Evolutionary conservation across 1,140 invertebrate genomes (phyloP), one percentile per base, ranked within the genome.

Genomic region (Aradophagus sp.): DNA sequence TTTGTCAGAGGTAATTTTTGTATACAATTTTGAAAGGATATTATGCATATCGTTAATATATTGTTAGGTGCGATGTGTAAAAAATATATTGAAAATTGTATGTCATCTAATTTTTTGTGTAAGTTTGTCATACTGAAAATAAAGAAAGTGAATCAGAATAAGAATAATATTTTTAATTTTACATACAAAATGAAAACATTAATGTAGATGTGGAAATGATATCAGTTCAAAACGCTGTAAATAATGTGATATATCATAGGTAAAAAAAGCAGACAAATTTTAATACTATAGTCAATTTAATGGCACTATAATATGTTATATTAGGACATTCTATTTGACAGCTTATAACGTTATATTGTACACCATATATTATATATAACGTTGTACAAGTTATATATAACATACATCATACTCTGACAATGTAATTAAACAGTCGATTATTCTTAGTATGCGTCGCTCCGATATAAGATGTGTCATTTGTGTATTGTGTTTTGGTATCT

Each of bases 291-390:
- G 72, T 74, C 26, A 76, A 73, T 78, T 78, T 79, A 80, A 82
- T 84, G 78, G 80, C 77, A 80, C 79, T 83, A 83, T 84, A 74
- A 78, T 82, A 77, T 78, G 81, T 79, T 77, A 78, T 82, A 74
- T 81, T 80, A 79, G 76, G 80, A 82, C 79, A 84, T 80, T 77
- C 77, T 83, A 82, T 80, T 76, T 80, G 79, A 83, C 80, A 84
- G 77, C 77, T 83, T 84, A 82, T 77, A 80, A 75, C 48, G 53
- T 75, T 78, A 76, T 69, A 52, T 59, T 76, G 75, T 78, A 75
- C 74, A 77, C 65, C 53, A 76, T 75, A 80, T 80, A 77, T 82
- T 78, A 79, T 65, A 78, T 75, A 77, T 69, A 77, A 77, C 74
- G 62, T 55, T 39, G 29, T 16, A 47, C 50, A 26, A 56, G 65